phyloP scores from a whole-genome alignment of 1,140 invertebrate species.

The Coptotermes formosanus region DNA sequence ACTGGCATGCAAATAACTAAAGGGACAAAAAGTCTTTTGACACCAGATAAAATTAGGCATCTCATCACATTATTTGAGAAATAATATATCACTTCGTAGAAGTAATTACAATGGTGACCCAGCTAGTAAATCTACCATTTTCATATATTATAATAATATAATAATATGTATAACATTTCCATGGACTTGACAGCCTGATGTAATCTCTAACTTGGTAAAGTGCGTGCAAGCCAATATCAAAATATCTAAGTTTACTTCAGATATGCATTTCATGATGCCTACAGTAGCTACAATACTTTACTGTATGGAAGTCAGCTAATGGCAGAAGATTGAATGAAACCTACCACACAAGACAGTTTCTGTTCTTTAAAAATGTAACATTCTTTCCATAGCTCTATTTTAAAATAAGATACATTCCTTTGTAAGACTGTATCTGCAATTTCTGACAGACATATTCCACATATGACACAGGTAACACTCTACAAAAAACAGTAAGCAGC shows the following conservation, averaged over 20 bases:
- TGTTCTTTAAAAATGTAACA: too few species aligned
- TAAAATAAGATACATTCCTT: too few species aligned
- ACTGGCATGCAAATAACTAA: not conserved
- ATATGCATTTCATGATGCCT: not conserved
- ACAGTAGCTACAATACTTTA: not conserved
- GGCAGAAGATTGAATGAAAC: too few species aligned
- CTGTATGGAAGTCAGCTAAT: too few species aligned
- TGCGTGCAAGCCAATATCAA: not conserved
- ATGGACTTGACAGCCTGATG: constrained; percentile 4
- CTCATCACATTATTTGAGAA: constrained; percentile 4
- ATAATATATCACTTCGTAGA: constrained; percentile 15
- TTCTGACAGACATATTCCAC: too few species aligned
- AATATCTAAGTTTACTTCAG: too few species aligned
- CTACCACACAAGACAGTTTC: too few species aligned
- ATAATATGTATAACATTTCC: constrained; percentile 13
- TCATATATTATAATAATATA: not conserved
- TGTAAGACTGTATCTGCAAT: too few species aligned
- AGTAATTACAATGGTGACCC: not conserved
- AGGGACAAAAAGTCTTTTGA: not conserved
- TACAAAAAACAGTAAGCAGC: too few species aligned
- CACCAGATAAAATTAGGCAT: constrained; percentile 18
- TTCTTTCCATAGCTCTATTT: too few species aligned
- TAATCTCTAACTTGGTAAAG: constrained; percentile 8
- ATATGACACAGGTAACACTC: too few species aligned
- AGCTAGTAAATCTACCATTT: constrained; percentile 1